Percentiles rank a stretch among this genome's conserved stretches.
These are phyloP conservation scores for Oreochromis spilurus DNA, from an alignment of 2,113 vertebrate genomes.

Conservation along the genomic window DNA sequence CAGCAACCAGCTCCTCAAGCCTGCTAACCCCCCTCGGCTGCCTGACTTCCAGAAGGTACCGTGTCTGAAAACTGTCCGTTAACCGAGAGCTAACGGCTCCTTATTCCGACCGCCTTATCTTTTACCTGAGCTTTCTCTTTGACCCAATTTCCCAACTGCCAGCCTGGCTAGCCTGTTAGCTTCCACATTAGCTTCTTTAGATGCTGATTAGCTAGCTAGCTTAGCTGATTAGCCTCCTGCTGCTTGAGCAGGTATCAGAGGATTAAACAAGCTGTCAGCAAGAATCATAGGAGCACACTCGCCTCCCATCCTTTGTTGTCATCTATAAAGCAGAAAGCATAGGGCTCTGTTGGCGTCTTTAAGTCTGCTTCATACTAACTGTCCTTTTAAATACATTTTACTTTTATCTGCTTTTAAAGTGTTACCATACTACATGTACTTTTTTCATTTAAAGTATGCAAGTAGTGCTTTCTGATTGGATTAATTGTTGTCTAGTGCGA, in stretches of 20 bases:
- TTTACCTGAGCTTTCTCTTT: neutral
- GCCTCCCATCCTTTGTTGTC: neutral
- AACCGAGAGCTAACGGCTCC: neutral
- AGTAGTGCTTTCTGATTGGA: neutral
- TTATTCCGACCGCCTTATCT: neutral
- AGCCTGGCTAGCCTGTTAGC: slow-evolving; percentile 13
- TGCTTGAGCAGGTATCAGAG: neutral
- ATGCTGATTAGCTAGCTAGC: slow-evolving; percentile 43
- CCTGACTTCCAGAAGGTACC: slow-evolving; percentile 19
- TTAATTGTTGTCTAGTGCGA: neutral
- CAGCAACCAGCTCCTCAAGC: neutral
- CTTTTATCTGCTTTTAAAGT: neutral
- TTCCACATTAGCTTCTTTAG: slow-evolving; percentile 1
- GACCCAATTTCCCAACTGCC: slow-evolving; percentile 14
- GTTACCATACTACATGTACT: neutral
- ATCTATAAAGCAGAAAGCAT: neutral
- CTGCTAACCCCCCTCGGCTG: neutral
- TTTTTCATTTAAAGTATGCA: neutral
- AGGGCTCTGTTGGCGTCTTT: neutral
- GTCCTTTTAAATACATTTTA: neutral
- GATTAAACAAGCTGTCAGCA: neutral
- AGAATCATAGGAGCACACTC: neutral
- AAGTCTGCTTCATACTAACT: neutral
- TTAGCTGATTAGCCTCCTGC: slow-evolving; percentile 29
- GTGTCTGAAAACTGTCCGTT: neutral